phyloP scores from a whole-genome alignment of 2,888 invertebrate species.

The Seira sanloemensis region DNA sequence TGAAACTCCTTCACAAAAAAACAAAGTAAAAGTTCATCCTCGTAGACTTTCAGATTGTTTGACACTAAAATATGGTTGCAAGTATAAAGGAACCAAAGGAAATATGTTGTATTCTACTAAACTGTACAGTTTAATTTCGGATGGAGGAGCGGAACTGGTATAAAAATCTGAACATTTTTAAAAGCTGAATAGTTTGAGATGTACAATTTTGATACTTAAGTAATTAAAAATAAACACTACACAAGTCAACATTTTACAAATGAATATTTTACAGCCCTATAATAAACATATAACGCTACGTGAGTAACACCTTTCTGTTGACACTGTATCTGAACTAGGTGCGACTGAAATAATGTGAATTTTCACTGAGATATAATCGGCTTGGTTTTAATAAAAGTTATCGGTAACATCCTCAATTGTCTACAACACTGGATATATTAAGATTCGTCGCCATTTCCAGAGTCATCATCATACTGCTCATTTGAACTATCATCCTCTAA shows the following conservation, averaged over 20 bases:
- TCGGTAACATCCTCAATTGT: constrained; percentile 57
- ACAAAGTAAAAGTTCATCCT: too few relatives aligned
- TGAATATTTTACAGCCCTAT: constrained; percentile 27
- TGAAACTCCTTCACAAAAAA: constrained; percentile 32
- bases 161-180: constrained; percentile 52
- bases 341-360: background rate
- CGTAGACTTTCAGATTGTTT: too few relatives aligned
- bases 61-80: too few relatives aligned
- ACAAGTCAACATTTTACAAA: constrained; percentile 31
- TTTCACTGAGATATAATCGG: constrained; percentile 36
- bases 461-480: constrained; percentile 74
- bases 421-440: constrained; percentile 61
- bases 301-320: constrained; percentile 21
- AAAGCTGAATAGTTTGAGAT: constrained; percentile 39
- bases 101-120: too few relatives aligned
- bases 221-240: constrained; percentile 33
- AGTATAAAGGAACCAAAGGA: too few relatives aligned
- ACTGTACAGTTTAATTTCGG: constrained; percentile 50
- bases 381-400: constrained; percentile 38
- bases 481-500: constrained; percentile 74
- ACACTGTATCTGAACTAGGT: constrained; percentile 3
- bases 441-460: constrained; percentile 73
- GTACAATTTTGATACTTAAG: constrained; percentile 38
- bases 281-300: constrained; percentile 22
- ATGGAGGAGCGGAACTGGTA: constrained; percentile 55